Base-by-base conservation (phyloP, 2,888 invertebrate genomes). In the Campoplex capitator region DNA sequence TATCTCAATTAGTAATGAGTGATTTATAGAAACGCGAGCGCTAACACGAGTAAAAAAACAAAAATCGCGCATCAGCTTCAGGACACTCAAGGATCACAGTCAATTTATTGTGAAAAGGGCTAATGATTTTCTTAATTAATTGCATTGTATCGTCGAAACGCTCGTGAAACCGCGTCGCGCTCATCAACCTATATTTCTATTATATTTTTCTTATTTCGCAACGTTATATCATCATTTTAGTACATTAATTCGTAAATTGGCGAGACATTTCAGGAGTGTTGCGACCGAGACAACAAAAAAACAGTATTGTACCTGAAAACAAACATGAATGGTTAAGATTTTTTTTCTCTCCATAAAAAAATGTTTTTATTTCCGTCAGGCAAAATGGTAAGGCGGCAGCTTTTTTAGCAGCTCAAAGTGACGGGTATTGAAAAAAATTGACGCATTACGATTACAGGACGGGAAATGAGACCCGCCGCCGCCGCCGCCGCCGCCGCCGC, bases 41-140 rank as follows among this genome's bases (percentile, higher is more conserved):
- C 23, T 23, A 23, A 23, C 23, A 23, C 23, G 23, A 23, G 23
- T 23, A 13, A 13, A 45, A 45, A 45, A 45, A 45, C 2, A 56
- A 38, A 23, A 38, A 38, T 38, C 38, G 38, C 38, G 38, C 79
- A 75, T 71, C 79, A 82, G 75, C 84, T 54, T 54, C 84, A 82
- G 78, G 84, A 83, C 87, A 87, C 86, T 87, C 87, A 87, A 87
- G 79, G 75, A 82, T 78, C 74, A 75, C 74, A 79, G 56, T 81
- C n/a, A 81, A 81, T 45, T 67, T 51, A 48, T 28, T 54, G 62
- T 54, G 62, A 54, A 75, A 71, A 74, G 84, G 84, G 68, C 38
- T 38, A 6, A 16, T 73, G 23, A 62, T 58, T 23, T 51, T 48
- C 56, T 76, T 51, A 73, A 74, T 71, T 67, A 11, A 42, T 42